Percentiles rank a stretch among this genome's conserved stretches.
Conservation (phyloP, 2,888 invertebrate species). For the Drosophila ustulata region DNA sequence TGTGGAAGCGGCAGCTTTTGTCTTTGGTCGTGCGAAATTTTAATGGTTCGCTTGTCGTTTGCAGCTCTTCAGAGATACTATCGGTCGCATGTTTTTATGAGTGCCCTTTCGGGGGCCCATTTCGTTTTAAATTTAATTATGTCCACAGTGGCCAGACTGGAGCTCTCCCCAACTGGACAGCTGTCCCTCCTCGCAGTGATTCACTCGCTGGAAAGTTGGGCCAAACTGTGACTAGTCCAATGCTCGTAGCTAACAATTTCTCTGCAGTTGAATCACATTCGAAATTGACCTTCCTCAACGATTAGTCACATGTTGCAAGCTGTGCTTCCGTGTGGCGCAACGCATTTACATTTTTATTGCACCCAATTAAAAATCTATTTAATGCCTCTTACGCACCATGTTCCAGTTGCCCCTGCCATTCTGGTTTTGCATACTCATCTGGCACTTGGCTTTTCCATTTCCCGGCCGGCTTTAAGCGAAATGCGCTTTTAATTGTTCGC, state of each 20-base stretch:
- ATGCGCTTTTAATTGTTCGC: conserved; percentile 79
- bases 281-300: conserved; percentile 7
- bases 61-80: conserved; percentile 56
- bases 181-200: conserved; percentile 31
- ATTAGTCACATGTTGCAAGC: conserved; percentile 7
- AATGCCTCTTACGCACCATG: conserved; percentile 47
- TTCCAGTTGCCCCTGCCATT: not conserved
- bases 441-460: conserved; percentile 44
- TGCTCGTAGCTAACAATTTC: conserved; percentile 2
- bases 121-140: conserved; percentile 67
- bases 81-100: conserved; percentile 69
- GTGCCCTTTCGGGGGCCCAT: conserved; percentile 56
- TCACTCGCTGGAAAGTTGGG: conserved; percentile 52
- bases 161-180: conserved; percentile 30
- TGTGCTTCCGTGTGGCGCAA: conserved; percentile 19
- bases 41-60: conserved; percentile 71
- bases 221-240: conserved; percentile 40
- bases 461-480: conserved; percentile 45
- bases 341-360: conserved; percentile 53
- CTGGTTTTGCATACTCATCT: conserved; percentile 25
- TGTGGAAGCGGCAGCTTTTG: conserved; percentile 56
- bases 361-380: conserved; percentile 77
- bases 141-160: conserved; percentile 33
- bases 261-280: conserved; percentile 35
- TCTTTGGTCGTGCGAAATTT: conserved; percentile 76